Evolutionary conservation across 2,797 vertebrate genomes (phyloP).

Genomic region (Peromyscus attwateri): DNA sequence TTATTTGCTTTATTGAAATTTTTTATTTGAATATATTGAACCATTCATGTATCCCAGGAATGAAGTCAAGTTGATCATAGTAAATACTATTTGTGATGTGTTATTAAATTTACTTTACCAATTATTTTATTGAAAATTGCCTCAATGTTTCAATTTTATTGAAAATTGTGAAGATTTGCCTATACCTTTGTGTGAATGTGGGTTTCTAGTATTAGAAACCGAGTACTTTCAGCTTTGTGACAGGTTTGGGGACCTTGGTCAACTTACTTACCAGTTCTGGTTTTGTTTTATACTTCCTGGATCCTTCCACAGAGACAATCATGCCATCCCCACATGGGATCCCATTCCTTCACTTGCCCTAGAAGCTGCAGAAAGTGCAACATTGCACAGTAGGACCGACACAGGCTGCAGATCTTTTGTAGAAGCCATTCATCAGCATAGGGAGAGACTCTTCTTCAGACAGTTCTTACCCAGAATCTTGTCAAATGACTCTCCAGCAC

Average conservation of each 20-base stretch:
- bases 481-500: neutral
- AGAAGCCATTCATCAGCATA: neutral
- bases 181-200: neutral
- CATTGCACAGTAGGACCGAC: neutral
- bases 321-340: neutral
- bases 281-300: neutral
- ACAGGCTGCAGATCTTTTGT: neutral
- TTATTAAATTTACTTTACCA: neutral
- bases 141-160: too few species aligned
- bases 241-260: neutral
- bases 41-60: too few species aligned
- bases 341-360: neutral
- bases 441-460: too few species aligned
- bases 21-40: too few species aligned
- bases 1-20: too few species aligned
- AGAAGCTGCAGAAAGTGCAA: neutral
- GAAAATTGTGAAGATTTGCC: too few species aligned
- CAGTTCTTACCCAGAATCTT: neutral
- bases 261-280: neutral
- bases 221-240: too few species aligned
- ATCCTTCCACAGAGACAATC: neutral
- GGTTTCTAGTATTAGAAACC: too few species aligned
- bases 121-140: too few species aligned
- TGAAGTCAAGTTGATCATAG: too few species aligned
- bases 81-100: too few species aligned